Base-by-base conservation (phyloP, 2,113 vertebrate genomes). In the Daphoenositta chrysoptera region DNA sequence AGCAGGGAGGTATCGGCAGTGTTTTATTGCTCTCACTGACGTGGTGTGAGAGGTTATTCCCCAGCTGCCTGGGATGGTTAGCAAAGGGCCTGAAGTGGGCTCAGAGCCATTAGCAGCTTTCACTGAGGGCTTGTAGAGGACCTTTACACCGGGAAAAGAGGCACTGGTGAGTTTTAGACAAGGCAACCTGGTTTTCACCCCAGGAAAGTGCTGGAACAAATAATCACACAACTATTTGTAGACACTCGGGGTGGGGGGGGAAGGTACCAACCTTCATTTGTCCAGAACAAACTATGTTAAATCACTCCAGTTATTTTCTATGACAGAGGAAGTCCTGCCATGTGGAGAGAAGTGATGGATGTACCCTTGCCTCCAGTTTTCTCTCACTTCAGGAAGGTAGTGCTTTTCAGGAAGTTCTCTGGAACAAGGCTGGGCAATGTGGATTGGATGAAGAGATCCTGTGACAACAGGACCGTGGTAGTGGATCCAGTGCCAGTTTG, bases 401-500 rank as follows among this genome's bases (percentile, higher is more conserved):
- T 0, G 0, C 19, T 70, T 70, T 70, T 40, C 20, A 6, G n/a
- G 44, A 37, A 1, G 3, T 22, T 78, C 56, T 57, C 47, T 27
- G 50, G 42, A 63, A 6, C 27, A 47, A 47, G 27, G 6, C 12
- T 81, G 50, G 30, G 64, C 77, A 75, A 8, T 1, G 1, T 23
- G 51, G 22, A 39, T 37, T 2, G 2, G 63, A 24, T 15, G 30
- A 68, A 28, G 51, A 84, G 64, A 9, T n/a, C n/a, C 23, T 73
- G 58, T 1, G 3, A 10, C 26, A 66, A 31, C 0, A 10, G n/a
- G 54, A 60, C 7, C 21, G 6, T 2, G 39, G 24, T 4, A 30
- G 28, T 5, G 39, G 37, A 48, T 35, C 48, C 37, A 21, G 30
- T 18, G 44, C 28, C 76, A 30, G 3, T 39, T 64, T 1, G 10